Conservation (phyloP, 1,140 invertebrate species). For the Drosophila parabipectinata region DNA sequence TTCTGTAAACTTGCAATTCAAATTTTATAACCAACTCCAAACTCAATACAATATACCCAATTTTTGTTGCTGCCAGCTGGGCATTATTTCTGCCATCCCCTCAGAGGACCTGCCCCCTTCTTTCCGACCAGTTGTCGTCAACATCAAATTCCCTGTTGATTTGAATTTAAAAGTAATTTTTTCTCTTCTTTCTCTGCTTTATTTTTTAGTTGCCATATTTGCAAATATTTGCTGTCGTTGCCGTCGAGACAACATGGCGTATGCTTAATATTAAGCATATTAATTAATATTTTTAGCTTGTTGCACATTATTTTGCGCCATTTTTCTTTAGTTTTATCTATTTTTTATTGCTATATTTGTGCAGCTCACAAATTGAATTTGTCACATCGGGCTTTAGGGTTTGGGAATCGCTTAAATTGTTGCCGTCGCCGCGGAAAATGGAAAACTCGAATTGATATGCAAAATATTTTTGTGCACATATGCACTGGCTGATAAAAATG, state of each 20-base stretch:
- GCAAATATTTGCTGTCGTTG: conserved; percentile 46
- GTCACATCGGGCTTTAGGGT: conserved; percentile 37
- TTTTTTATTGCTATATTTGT: conserved; percentile 9
- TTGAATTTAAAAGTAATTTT: conserved; percentile 59
- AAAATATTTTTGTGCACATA: conserved; percentile 47
- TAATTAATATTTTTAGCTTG: conserved; percentile 43
- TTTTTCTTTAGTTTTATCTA: conserved; percentile 10
- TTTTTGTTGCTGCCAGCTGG: conserved; percentile 23
- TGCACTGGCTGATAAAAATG: conserved; percentile 42
- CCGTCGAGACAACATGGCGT: conserved; percentile 47
- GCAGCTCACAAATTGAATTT: conserved; percentile 49
- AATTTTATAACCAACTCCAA: conserved; percentile 28
- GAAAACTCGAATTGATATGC: conserved; percentile 37
- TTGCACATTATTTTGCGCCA: conserved; percentile 33
- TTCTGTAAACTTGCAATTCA: conserved; percentile 3
- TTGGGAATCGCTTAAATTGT: conserved; percentile 38
- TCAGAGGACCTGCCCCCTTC: too few species aligned
- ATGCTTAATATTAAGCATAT: conserved; percentile 51
- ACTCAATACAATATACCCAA: conserved; percentile 33
- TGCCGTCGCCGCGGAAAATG: conserved; percentile 9
- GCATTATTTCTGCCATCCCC: conserved; percentile 2
- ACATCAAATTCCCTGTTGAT: conserved; percentile 53
- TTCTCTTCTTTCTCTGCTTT: conserved; percentile 8
- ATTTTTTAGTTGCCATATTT: conserved; percentile 44
- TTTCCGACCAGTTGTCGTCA: conserved; percentile 14